Conservation (phyloP, 1,140 invertebrate genomes). For the Caligus rogercresseyi region DNA sequence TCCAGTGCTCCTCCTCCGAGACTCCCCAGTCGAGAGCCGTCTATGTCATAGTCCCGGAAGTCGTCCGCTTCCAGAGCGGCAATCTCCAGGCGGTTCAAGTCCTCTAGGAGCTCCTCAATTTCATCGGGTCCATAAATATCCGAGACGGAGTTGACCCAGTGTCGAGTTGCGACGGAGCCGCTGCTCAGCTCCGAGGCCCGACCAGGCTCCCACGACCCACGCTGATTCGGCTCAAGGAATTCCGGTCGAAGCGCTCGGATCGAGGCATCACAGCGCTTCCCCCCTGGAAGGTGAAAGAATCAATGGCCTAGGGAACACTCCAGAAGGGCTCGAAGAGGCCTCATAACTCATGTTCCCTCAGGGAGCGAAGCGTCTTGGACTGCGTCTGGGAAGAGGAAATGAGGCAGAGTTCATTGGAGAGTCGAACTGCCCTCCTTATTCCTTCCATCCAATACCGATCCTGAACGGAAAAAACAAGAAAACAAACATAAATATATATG, state of each 20-base stretch:
- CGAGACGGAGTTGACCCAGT: slow-evolving; percentile 20
- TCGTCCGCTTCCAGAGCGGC: slow-evolving; percentile 14
- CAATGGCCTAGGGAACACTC: not conserved
- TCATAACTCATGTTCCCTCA: not conserved
- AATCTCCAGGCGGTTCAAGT: slow-evolving; percentile 17
- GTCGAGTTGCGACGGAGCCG: slow-evolving; percentile 15
- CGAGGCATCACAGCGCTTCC: slow-evolving; percentile 7
- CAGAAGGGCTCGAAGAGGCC: not conserved
- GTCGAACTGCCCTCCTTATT: too few relatives aligned
- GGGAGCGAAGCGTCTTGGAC: too few relatives aligned
- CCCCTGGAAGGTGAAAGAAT: not conserved
- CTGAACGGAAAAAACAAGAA: too few relatives aligned
- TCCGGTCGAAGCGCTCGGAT: slow-evolving; percentile 14
- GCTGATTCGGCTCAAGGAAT: slow-evolving; percentile 13
- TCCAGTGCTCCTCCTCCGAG: not conserved
- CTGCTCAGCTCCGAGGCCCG: not conserved
- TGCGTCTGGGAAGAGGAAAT: too few relatives aligned
- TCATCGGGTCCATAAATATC: slow-evolving; percentile 20
- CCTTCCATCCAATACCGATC: too few relatives aligned
- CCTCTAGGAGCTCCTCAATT: slow-evolving; percentile 19
- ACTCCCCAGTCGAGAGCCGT: slow-evolving; percentile 11
- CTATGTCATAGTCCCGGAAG: slow-evolving; percentile 17
- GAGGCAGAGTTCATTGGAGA: too few relatives aligned
- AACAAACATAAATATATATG: too few relatives aligned
- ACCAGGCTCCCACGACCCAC: slow-evolving; percentile 11